A percentile compares a stretch with the other conserved stretches of the same genome.
Conservation (phyloP, 2,797 vertebrate genomes). For the Poecilia velifera region DNA sequence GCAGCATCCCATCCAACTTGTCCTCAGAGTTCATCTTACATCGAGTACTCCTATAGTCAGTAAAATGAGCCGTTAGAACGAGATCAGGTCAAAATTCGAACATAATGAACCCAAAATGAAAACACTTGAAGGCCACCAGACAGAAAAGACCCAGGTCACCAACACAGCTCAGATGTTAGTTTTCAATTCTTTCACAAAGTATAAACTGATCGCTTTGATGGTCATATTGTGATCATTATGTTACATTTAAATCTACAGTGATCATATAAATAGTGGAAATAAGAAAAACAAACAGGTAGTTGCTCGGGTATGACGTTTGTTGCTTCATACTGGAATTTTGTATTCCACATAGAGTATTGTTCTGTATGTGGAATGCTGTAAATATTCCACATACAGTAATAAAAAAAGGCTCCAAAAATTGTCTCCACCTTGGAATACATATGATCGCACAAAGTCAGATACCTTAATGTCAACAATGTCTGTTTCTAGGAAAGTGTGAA, state of each 20-base stretch:
- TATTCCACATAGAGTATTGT: too few species aligned
- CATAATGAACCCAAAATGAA: not conserved
- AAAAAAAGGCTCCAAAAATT: not conserved
- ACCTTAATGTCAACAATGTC: not conserved
- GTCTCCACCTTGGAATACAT: not conserved
- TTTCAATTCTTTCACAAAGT: not conserved
- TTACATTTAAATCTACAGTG: not conserved
- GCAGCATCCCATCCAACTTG: conserved; percentile 96
- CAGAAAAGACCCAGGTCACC: not conserved
- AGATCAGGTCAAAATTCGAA: not conserved
- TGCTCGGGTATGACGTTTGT: not conserved
- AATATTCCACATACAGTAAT: not conserved
- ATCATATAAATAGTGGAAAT: not conserved
- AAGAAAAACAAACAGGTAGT: not conserved
- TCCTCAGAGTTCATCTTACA: conserved; percentile 97
- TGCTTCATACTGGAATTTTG: not conserved
- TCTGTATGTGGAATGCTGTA: not conserved
- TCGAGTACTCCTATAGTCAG: conserved; percentile 58
- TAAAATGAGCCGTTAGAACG: not conserved
- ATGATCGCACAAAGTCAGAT: not conserved
- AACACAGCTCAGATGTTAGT: not conserved
- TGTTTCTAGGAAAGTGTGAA: conserved; percentile 13
- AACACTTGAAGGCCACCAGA: not conserved
- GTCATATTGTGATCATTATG: not conserved
- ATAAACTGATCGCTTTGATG: not conserved